Conservation (phyloP, 37 sponge, comb jelly and placozoan genomes). For the Theonella swinhoei region DNA sequence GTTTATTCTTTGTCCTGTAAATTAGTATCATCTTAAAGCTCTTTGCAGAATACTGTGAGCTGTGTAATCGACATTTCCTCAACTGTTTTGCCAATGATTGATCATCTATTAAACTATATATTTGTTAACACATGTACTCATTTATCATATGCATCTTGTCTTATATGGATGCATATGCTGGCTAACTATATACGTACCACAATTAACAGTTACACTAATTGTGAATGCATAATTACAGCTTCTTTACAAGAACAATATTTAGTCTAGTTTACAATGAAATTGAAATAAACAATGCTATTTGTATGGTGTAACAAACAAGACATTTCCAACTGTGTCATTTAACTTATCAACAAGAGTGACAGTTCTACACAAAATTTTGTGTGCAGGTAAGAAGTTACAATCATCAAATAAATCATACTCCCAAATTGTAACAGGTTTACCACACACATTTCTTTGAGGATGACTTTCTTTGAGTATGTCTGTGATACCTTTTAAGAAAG, state of each 20-base stretch:
- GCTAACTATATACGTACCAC: too few relatives aligned
- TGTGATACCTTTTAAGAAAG: neutral
- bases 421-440: neutral
- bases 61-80: too few relatives aligned
- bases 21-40: too few relatives aligned
- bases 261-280: neutral
- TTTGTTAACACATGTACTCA: too few relatives aligned
- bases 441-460: neutral
- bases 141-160: too few relatives aligned
- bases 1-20: too few relatives aligned
- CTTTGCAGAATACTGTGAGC: too few relatives aligned
- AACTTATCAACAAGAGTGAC: slow-evolving; percentile 5
- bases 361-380: neutral
- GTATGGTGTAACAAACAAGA: slow-evolving; percentile 3
- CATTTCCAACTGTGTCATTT: neutral
- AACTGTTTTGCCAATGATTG: too few relatives aligned
- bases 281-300: neutral
- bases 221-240: too few relatives aligned
- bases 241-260: neutral
- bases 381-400: neutral
- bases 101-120: too few relatives aligned
- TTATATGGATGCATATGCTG: too few relatives aligned
- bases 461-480: slow-evolving; percentile 1
- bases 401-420: neutral
- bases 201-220: too few relatives aligned